Conservation (phyloP, 2,113 vertebrate genomes). For the Gracilinanus agilis region DNA sequence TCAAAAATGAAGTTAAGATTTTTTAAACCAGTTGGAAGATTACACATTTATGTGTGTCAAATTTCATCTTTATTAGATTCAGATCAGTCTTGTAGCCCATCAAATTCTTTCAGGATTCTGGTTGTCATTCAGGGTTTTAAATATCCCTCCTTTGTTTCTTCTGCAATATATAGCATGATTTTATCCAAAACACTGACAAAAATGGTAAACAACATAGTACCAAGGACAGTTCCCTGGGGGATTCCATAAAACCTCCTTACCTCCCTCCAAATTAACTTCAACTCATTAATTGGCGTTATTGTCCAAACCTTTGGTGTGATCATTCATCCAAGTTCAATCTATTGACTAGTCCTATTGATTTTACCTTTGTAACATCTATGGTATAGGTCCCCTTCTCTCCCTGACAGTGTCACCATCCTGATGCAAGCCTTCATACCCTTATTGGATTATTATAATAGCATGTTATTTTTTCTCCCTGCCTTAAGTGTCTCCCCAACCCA, state of each 20-base stretch:
- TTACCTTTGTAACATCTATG: neutral
- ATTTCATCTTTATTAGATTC: neutral
- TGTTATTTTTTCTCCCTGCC: neutral
- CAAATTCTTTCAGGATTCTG: neutral
- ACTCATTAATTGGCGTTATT: neutral
- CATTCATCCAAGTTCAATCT: neutral
- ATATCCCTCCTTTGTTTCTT: neutral
- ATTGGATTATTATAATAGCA: neutral
- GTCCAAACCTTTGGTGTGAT: neutral
- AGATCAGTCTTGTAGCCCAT: neutral
- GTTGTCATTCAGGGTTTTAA: neutral
- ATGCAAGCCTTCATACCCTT: neutral
- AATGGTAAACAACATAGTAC: neutral
- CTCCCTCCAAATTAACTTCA: neutral
- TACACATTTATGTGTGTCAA: neutral
- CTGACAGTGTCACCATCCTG: neutral
- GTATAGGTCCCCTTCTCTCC: neutral
- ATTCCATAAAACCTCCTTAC: neutral
- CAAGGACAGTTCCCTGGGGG: neutral
- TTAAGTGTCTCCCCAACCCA: neutral
- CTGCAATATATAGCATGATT: neutral
- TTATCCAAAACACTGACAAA: neutral
- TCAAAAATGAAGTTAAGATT: neutral
- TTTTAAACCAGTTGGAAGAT: neutral
- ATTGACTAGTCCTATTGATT: neutral